Base-by-base conservation (phyloP, 1,140 invertebrate genomes). In the Aphelenchoides besseyi region DNA sequence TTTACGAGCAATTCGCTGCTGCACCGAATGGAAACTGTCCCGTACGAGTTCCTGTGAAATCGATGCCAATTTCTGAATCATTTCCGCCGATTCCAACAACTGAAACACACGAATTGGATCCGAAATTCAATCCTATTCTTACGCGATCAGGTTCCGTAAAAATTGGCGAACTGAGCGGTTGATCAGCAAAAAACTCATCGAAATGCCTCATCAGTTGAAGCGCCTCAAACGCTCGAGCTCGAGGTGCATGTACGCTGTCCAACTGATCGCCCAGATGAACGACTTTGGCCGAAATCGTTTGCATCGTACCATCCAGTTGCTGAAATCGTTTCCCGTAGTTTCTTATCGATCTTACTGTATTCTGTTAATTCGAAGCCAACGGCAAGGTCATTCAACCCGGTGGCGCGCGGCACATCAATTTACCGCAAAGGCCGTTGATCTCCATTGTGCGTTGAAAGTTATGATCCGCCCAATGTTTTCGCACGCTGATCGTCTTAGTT, bases 241-340 rank as follows among this genome's bases (percentile, higher is more conserved):
- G 87, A 0, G 95, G 95, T 0, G 91, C 93, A 86, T 98, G 94
- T 0, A 97, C 94, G 81, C 92, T 95, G 85, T 97, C 95, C 32
- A 98, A 86, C 82, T 98, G 95, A 86, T 98, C 95, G 0, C 95
- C 95, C 16, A 98, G 88, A 87, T 98, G 94, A 61, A 98, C 90
- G 18, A 98, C 95, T 87, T 97, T 95, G 0, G 94, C 95, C 0
- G 95, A 95, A 55, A 98, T 95, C 79, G 91, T 91, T 82, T 96
- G 97, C 75, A 98, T 97, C 84, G 94, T 90, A 81, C 93, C 92
- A 87, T 97, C 95, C 29, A 98, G 85, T 75, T 93, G 90, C 87
- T 95, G 91, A n/a, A 74, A 79, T 30, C 29, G 37, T 41, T 5
- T 41, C n/a, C n/a, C n/a, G n/a, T n/a, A n/a, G n/a, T n/a, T n/a